Conservation (phyloP, 2,888 invertebrate genomes). For the Eretmocerus hayati region DNA sequence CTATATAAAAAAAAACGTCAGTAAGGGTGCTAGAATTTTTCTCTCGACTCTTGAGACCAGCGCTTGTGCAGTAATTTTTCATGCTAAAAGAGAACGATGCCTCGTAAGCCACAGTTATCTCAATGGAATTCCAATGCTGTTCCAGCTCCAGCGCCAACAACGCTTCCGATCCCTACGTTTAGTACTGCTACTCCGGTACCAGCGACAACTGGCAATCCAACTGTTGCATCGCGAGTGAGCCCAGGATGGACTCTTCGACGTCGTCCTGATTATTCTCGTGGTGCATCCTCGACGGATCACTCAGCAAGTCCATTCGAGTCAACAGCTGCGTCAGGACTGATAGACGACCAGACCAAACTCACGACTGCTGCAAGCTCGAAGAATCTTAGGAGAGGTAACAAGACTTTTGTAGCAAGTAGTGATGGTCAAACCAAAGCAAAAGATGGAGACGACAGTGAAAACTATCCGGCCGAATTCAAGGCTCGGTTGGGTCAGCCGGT, state of each 20-base stretch:
- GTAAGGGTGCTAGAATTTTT: too few species aligned
- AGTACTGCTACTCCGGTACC: conserved; percentile 1
- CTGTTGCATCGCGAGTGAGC: conserved; percentile 26
- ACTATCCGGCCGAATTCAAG: conserved; percentile 42
- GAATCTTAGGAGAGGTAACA: conserved; percentile 29
- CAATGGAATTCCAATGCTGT: too few species aligned
- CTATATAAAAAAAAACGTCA: too few species aligned
- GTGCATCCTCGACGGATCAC: conserved; percentile 7
- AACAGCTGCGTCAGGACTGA: background rate
- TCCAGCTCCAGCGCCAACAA: conserved; percentile 4
- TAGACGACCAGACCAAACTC: background rate
- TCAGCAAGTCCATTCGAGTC: conserved; percentile 4
- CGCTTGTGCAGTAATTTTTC: too few species aligned
- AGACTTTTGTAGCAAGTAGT: conserved; percentile 28
- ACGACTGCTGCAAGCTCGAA: background rate
- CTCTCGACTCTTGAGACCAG: too few species aligned
- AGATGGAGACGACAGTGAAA: conserved; percentile 32
- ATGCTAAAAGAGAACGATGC: too few species aligned
- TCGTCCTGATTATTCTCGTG: conserved; percentile 27
- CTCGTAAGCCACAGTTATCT: too few species aligned
- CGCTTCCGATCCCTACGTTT: conserved; percentile 6
- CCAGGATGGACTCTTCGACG: conserved; percentile 39
- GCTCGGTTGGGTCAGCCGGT: conserved; percentile 40
- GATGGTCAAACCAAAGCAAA: background rate
- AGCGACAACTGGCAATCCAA: conserved; percentile 10